Conservation (phyloP, 2,888 invertebrate species). For the Atethmia centrago region DNA sequence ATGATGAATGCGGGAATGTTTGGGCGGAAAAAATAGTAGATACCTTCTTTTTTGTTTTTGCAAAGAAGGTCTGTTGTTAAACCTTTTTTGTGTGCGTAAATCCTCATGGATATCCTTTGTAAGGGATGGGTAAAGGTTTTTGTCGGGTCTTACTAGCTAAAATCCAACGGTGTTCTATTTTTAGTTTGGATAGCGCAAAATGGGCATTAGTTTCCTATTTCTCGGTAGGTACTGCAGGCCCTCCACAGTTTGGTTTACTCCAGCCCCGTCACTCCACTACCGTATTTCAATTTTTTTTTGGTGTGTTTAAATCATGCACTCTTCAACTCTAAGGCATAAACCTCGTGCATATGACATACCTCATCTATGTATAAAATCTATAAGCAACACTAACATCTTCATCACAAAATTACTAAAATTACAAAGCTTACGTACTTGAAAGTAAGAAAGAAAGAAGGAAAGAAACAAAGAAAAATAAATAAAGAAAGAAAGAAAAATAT, state of each 20-base stretch:
- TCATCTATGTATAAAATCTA: background rate
- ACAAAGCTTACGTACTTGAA: no score
- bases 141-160: background rate
- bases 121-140: background rate
- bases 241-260: background rate
- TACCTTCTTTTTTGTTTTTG: slow-evolving; percentile 31
- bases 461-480: no score
- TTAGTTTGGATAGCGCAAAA: background rate
- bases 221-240: background rate
- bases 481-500: no score
- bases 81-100: slow-evolving; percentile 7
- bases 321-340: background rate
- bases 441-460: no score
- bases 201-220: background rate
- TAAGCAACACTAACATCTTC: background rate
- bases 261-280: background rate
- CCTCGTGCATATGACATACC: background rate
- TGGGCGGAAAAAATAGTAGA: slow-evolving; percentile 29
- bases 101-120: background rate
- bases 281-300: background rate
- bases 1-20: slow-evolving; percentile 73
- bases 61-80: background rate
- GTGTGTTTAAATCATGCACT: background rate
- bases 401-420: background rate
- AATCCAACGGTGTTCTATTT: slow-evolving; percentile 2